A percentile compares a stretch with the other conserved stretches of the same genome.
These are phyloP conservation scores for Ferdinandea cuprea DNA, from an alignment of 2,888 invertebrate species.

Conservation along the genomic window DNA sequence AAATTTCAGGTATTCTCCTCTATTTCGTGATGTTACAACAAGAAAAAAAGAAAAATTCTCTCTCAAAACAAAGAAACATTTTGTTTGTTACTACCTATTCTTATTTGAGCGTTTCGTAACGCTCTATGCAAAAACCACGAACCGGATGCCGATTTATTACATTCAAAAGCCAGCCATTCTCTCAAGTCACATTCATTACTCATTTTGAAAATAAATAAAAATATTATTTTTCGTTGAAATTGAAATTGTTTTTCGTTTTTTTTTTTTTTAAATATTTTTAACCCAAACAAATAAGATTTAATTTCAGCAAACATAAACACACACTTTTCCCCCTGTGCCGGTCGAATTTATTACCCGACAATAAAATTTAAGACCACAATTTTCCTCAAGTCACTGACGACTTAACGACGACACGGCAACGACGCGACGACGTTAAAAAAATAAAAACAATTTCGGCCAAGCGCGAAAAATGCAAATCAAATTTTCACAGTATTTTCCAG, in stretches of 20 bases:
- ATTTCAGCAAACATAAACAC: slow-evolving; percentile 22
- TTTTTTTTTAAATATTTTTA: slow-evolving; percentile 18
- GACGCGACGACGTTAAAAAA: not conserved
- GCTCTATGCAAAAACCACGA: not conserved
- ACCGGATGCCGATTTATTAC: slow-evolving; percentile 3
- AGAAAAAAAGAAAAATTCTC: too few relatives aligned
- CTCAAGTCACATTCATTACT: slow-evolving; percentile 9
- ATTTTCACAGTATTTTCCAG: slow-evolving; percentile 29
- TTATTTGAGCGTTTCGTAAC: too few relatives aligned
- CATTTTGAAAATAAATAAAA: slow-evolving; percentile 17
- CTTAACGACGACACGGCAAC: too few relatives aligned
- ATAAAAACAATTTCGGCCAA: slow-evolving; percentile 1
- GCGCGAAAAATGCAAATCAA: not conserved
- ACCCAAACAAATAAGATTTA: slow-evolving; percentile 16
- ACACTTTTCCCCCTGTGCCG: slow-evolving; percentile 5
- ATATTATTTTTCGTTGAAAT: slow-evolving; percentile 1
- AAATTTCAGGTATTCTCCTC: too few relatives aligned
- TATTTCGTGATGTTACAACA: too few relatives aligned
- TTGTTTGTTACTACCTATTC: too few relatives aligned
- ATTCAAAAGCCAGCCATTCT: not conserved
- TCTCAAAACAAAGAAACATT: too few relatives aligned
- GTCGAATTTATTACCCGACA: slow-evolving; percentile 27
- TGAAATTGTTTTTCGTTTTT: too few relatives aligned
- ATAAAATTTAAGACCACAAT: slow-evolving; percentile 3
- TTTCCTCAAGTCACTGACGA: not conserved